phyloP scores from a whole-genome alignment of 2,113 vertebrate genomes.

The Cardinalis cardinalis region DNA sequence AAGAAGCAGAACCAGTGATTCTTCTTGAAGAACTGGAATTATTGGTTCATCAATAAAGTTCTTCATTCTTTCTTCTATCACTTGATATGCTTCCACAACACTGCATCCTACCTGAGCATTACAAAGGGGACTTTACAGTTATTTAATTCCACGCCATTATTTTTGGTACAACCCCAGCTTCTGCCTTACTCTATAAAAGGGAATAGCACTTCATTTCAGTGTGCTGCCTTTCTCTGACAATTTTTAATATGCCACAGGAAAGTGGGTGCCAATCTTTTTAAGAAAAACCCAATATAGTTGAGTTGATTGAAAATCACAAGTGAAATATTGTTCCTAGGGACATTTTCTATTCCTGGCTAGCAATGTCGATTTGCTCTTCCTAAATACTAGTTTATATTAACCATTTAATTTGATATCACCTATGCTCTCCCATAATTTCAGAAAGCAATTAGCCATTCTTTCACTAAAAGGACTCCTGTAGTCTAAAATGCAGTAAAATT shows the following conservation, averaged over 20 bases:
- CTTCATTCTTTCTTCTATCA: background rate
- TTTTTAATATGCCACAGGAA: background rate
- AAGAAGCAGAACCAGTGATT: background rate
- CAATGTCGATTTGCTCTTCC: background rate
- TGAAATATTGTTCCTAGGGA: background rate
- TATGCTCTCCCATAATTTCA: background rate
- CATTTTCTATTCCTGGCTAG: background rate
- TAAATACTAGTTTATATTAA: background rate
- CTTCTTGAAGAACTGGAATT: background rate
- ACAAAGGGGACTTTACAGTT: background rate
- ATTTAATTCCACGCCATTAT: background rate
- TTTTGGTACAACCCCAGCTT: constrained; percentile 11
- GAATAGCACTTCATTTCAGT: constrained; percentile 17
- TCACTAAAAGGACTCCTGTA: background rate
- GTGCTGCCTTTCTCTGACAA: constrained; percentile 1
- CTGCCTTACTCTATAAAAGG: background rate
- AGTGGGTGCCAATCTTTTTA: background rate
- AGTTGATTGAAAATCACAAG: background rate
- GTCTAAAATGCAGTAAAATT: constrained; percentile 31
- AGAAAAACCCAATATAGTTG: background rate
- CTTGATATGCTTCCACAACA: background rate
- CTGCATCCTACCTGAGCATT: background rate
- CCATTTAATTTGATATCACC: background rate
- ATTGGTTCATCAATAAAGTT: background rate
- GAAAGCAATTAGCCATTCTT: background rate